Conservation (phyloP, 1,140 invertebrate genomes). For the Thaumatotibia leucotreta region DNA sequence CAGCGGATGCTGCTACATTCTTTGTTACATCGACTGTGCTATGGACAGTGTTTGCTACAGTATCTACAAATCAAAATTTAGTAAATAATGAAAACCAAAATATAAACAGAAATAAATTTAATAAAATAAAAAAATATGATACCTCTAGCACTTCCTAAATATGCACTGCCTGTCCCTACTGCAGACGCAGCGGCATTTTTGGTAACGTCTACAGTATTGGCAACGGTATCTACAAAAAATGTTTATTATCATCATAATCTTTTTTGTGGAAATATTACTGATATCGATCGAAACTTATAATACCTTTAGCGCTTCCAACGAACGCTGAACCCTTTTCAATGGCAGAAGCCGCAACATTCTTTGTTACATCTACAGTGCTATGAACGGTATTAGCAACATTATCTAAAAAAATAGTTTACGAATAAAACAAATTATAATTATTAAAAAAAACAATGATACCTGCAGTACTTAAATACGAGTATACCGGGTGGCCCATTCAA, state of each 20-base stretch:
- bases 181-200: slow-evolving; percentile 21
- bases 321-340: slow-evolving; percentile 44
- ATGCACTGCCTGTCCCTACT: slow-evolving; percentile 17
- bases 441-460: slow-evolving; percentile 23
- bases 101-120: neutral
- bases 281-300: no score
- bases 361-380: slow-evolving; percentile 47
- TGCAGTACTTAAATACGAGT: slow-evolving; percentile 19
- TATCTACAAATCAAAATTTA: slow-evolving; percentile 20
- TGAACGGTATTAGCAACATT: slow-evolving; percentile 29
- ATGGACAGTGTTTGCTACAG: slow-evolving; percentile 26
- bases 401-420: slow-evolving; percentile 17
- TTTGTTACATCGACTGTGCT: slow-evolving; percentile 50
- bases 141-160: slow-evolving; percentile 9
- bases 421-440: no score
- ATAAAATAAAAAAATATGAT: neutral
- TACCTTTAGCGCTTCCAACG: slow-evolving; percentile 31
- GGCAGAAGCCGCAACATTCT: slow-evolving; percentile 43
- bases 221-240: slow-evolving; percentile 20
- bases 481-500: no score
- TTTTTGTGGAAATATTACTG: slow-evolving; percentile 22
- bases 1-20: slow-evolving; percentile 41
- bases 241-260: neutral
- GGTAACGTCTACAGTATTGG: slow-evolving; percentile 23
- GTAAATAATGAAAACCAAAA: neutral